A percentile compares a stretch with the other conserved stretches of the same genome.
These are phyloP conservation scores for Cephus pygmeus DNA, from an alignment of 2,888 invertebrate genomes.

Conservation along the genomic window DNA sequence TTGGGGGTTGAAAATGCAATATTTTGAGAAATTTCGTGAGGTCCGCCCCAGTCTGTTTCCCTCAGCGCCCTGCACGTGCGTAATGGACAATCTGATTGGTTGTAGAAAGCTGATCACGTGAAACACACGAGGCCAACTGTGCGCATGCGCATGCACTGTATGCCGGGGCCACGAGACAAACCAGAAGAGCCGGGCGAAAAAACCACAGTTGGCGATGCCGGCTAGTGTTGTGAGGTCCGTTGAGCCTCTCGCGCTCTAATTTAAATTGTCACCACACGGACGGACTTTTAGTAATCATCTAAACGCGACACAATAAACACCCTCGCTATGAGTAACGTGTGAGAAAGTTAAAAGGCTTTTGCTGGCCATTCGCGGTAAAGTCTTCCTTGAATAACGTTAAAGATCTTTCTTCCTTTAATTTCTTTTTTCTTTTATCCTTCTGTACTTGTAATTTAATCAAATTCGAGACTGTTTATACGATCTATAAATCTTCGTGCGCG, in stretches of 20 bases:
- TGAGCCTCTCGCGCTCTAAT: constrained; percentile 17
- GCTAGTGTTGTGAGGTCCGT: constrained; percentile 20
- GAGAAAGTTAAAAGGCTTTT: background rate
- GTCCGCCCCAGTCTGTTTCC: constrained; percentile 3
- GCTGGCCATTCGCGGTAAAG: background rate
- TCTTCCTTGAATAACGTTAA: background rate
- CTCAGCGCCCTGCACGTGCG: constrained; percentile 14
- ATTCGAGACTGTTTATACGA: background rate
- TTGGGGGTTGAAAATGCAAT: constrained; percentile 1
- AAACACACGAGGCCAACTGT: constrained; percentile 47
- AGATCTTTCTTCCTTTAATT: background rate
- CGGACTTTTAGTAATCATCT: constrained; percentile 3
- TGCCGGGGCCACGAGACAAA: constrained; percentile 12
- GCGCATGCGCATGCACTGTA: constrained; percentile 28
- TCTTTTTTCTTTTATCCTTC: background rate
- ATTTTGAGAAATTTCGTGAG: constrained; percentile 7
- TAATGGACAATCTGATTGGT: constrained; percentile 28
- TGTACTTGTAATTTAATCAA: background rate
- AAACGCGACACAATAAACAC: background rate
- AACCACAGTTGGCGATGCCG: constrained; percentile 25
- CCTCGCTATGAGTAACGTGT: background rate
- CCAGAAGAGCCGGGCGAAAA: constrained; percentile 17
- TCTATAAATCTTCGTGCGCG: background rate
- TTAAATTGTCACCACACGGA: background rate
- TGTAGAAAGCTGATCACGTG: constrained; percentile 49